Conservation (phyloP, 2,888 invertebrate species). For the Lithophane socia region DNA sequence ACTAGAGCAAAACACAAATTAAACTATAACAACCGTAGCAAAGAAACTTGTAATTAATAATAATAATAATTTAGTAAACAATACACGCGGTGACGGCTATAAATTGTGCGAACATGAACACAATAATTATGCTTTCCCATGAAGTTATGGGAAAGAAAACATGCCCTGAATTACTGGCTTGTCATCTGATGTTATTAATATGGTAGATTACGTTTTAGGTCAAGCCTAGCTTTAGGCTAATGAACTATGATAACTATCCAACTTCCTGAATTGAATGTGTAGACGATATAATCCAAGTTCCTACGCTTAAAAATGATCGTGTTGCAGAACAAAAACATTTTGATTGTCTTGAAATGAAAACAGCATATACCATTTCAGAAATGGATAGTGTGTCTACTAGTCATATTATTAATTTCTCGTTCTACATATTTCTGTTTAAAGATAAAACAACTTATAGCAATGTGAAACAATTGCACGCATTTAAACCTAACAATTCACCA, state of each 20-base stretch:
- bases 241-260: not conserved
- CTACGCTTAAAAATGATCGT: accelerated
- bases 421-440: not conserved
- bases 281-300: not conserved
- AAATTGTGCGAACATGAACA: constrained; percentile 54
- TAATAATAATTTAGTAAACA: constrained; percentile 37
- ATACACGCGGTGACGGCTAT: constrained; percentile 48
- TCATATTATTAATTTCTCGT: not conserved
- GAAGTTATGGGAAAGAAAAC: constrained; percentile 48
- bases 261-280: not conserved
- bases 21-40: constrained; percentile 16
- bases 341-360: not conserved
- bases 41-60: constrained; percentile 44
- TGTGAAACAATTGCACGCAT: constrained; percentile 2
- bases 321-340: not conserved
- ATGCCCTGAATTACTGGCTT: constrained; percentile 41
- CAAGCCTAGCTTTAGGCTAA: constrained; percentile 12
- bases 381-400: accelerated
- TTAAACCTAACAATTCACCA: constrained; percentile 26
- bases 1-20: constrained; percentile 25
- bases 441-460: not conserved
- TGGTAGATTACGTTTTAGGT: constrained; percentile 29
- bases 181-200: constrained; percentile 45
- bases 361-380: accelerated
- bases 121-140: constrained; percentile 54